Base-by-base conservation (phyloP, 2,113 vertebrate species). In the Poeciliopsis turrubarensis region DNA sequence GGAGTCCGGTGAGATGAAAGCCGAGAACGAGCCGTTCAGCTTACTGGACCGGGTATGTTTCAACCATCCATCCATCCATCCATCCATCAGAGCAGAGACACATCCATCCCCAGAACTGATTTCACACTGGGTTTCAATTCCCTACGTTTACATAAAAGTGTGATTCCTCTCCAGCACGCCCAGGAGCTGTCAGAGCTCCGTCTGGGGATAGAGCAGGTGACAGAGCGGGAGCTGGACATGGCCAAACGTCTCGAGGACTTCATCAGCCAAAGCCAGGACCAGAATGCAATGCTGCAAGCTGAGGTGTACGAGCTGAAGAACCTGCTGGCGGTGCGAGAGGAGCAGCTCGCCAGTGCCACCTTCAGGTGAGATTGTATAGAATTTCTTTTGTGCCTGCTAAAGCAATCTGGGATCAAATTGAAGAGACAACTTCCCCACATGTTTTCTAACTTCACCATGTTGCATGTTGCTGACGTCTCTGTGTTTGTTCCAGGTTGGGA, bases 221-320 rank as follows among this genome's bases (percentile, higher is more conserved):
- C 94, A 0, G 95, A 95, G 73, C 86, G 93, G 0, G 94, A 95
- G 83, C 85, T 95, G 84, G 95, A 95, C 81, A 93, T 94, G 94
- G 94, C 93, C 13, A 95, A 95, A 32, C 92, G 95, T 5, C 79
- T 95, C 71, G 95, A 95, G 79, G 95, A 95, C 80, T 95, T 94
- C 80, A 95, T 95, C 3, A 85, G 76, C 11, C 89, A 93, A 75
- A 95, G 90, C 51, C 92, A 94, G 70, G 93, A 95, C 80, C 94
- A 95, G 80, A 94, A 93, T 82, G 80, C 84, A 62, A 65, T 92
- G 85, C 90, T 95, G 86, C 92, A 90, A 78, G 64, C 77, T 0
- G 91, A 96, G 81, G 79, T 97, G 29, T 85, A 89, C 1, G 95
- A 94, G 8, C 88, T 98, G 44, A 84, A 84, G 54, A 77, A 86